Conservation (phyloP, 2,888 invertebrate genomes). For the Drosophila pseudotalamancana region DNA sequence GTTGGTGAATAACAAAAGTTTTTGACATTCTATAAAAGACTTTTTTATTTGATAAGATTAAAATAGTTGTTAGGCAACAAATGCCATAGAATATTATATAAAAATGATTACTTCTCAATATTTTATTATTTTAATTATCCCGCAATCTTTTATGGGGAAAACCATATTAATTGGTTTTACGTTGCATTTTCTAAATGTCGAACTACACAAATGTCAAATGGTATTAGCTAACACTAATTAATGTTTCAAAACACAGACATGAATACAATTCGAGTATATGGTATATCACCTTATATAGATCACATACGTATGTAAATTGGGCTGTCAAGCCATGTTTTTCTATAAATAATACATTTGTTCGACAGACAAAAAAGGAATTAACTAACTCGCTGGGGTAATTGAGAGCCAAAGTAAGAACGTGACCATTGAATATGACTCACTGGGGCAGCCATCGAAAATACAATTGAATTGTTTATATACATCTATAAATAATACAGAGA, state of each 20-base stretch:
- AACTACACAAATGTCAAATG: background rate
- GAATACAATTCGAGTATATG: background rate
- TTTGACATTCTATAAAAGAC: too few species aligned
- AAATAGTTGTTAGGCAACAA: background rate
- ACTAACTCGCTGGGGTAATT: slow-evolving; percentile 25
- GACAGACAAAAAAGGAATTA: slow-evolving; percentile 19
- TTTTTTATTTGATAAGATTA: slow-evolving; percentile 18
- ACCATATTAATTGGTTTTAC: background rate
- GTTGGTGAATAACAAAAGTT: background rate
- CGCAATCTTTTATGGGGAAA: background rate
- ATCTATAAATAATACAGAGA: slow-evolving; percentile 42
- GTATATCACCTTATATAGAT: background rate
- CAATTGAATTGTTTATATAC: slow-evolving; percentile 43
- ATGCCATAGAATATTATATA: background rate
- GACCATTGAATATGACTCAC: slow-evolving; percentile 38
- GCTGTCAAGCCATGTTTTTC: background rate
- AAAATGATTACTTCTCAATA: background rate
- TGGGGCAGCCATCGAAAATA: background rate
- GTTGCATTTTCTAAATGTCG: background rate
- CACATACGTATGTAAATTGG: slow-evolving; percentile 1
- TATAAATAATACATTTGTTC: slow-evolving; percentile 15
- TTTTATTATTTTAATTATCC: background rate
- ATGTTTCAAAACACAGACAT: background rate
- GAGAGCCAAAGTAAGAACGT: slow-evolving; percentile 18
- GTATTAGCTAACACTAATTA: slow-evolving; percentile 4